A percentile compares a stretch with the other conserved stretches of the same genome.
Conservation (phyloP, 2,797 vertebrate species). For the Malacoraja senta region DNA sequence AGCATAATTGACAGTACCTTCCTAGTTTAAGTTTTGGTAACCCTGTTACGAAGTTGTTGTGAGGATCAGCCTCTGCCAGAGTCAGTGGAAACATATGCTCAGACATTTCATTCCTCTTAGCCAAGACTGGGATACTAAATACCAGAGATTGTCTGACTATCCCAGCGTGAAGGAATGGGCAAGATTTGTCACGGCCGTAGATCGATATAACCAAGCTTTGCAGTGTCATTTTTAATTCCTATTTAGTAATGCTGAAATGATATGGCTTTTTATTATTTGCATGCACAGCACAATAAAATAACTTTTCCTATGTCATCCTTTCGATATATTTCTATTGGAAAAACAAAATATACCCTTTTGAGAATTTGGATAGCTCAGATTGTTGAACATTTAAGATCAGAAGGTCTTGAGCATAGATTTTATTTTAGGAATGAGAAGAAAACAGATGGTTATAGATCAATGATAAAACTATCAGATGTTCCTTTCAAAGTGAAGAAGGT, state of each 20-base stretch:
- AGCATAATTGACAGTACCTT: background rate
- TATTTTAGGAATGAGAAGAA: background rate
- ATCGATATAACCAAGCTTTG: background rate
- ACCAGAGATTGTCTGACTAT: background rate
- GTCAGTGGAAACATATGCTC: conserved; percentile 17
- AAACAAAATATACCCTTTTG: background rate
- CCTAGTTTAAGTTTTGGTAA: background rate
- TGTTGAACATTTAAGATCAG: background rate
- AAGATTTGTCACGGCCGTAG: background rate
- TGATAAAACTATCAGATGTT: background rate
- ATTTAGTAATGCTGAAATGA: background rate
- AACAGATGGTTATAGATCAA: background rate
- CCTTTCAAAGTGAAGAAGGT: background rate
- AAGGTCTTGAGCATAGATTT: background rate
- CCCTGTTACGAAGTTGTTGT: background rate
- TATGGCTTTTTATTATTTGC: background rate
- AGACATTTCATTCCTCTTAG: background rate
- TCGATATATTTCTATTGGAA: background rate
- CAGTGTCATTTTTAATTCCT: background rate
- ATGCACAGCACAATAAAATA: too few relatives aligned
- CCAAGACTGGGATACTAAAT: background rate
- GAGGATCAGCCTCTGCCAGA: background rate
- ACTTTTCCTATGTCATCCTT: too few relatives aligned
- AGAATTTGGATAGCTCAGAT: background rate
- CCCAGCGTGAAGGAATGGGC: background rate